Base-by-base conservation (phyloP, 2,797 vertebrate species). In the Hydrolagus colliei region DNA sequence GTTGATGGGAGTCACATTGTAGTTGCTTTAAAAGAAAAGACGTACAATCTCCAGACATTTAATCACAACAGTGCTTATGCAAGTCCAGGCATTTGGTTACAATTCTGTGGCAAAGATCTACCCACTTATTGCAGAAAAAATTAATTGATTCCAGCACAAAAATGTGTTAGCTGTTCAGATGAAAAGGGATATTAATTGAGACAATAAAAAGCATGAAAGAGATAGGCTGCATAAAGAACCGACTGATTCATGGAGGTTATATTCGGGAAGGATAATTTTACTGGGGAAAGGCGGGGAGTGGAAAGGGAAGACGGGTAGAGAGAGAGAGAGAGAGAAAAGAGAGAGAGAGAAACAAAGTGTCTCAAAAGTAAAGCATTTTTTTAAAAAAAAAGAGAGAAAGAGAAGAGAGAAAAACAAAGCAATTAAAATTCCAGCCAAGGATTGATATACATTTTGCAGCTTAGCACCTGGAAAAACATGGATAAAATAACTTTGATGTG, bases 391-490 rank as follows among this genome's bases (percentile, higher is more conserved):
- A 52, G 41, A 52, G 41, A 27, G 1, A 52, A 52, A 52, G 41
- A n/a, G 65, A 52, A 52, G 41, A n/a, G 65, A 18, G 67, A 32
- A 71, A 68, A 10, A 68, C 4, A 71, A 16, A n/a, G 10, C 41
- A 67, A 52, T 71, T 84, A 80, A 80, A 80, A 80, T 35, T 80
- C n/a, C 32, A 80, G 71, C 79, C 13, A 20, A 84, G 13, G 32
- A 71, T 5, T 68, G 65, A n/a, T 10, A 9, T 41, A 41, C 71
- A 68, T 71, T 84, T n/a, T 71, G 62, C 88, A 90, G 89, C 91
- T 92, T 89, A 88, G 91, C 93, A 94, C 93, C 93, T 95, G 93
- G 94, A 94, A 95, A 89, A 92, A 93, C 91, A 91, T 88, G 89
- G 87, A 89, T 94, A 92, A 93, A 87, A 73, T 93, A 93, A 88